phyloP scores from a whole-genome alignment of 2,888 invertebrate species.

The Tetranychus truncatus region DNA sequence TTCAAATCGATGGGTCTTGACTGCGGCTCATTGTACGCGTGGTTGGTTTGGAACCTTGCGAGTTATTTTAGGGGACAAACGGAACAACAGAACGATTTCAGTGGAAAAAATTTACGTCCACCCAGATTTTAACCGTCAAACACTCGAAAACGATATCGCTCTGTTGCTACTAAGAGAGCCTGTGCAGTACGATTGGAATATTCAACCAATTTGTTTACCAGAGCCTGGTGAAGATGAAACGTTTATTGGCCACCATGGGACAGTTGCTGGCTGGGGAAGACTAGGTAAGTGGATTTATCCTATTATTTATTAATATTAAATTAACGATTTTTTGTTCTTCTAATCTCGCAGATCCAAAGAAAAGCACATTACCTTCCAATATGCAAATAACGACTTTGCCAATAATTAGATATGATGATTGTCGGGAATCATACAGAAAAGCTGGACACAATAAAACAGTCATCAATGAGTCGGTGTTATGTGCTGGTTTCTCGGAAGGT shows the following conservation, averaged over 20 bases:
- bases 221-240: neutral
- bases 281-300: neutral
- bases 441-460: too few relatives aligned
- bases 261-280: neutral
- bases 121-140: constrained; percentile 60
- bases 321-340: neutral
- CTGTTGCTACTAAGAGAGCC: constrained; percentile 62
- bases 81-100: constrained; percentile 31
- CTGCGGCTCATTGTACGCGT: constrained; percentile 82
- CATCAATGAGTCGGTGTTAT: too few relatives aligned
- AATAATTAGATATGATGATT: too few relatives aligned
- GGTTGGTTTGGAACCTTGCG: constrained; percentile 73
- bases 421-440: too few relatives aligned
- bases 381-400: too few relatives aligned
- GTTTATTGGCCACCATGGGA: neutral
- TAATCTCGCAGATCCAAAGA: neutral
- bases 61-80: constrained; percentile 74
- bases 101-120: constrained; percentile 70
- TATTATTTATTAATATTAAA: neutral
- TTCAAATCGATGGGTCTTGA: constrained; percentile 61
- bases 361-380: too few relatives aligned
- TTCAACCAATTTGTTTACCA: constrained; percentile 73
- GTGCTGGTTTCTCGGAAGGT: too few relatives aligned
- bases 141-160: constrained; percentile 70
- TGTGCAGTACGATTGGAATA: constrained; percentile 61